Evolutionary conservation across 2,113 vertebrate genomes (phyloP).

Genomic region (Rattus norvegicus): DNA sequence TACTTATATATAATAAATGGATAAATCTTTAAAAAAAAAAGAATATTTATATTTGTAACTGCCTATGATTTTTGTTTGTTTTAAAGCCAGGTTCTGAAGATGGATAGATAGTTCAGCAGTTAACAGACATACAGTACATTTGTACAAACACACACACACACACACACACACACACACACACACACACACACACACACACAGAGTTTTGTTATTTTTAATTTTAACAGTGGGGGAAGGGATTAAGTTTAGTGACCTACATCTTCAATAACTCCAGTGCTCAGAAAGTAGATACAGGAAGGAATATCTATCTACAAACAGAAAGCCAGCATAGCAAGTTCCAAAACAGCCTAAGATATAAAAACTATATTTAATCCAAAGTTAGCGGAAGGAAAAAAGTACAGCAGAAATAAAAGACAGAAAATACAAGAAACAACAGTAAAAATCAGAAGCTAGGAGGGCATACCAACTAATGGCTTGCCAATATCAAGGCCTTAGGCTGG

Average conservation of each 20-base stretch:
- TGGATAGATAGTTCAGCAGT: neutral
- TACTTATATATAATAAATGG: no score
- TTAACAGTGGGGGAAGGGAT: neutral
- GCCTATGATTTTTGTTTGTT: neutral
- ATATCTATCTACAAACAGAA: neutral
- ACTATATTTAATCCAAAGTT: neutral
- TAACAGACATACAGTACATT: neutral
- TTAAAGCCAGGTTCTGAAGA: neutral
- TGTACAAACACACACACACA: neutral
- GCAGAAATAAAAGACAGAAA: neutral
- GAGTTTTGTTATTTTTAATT: neutral
- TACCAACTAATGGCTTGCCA: neutral
- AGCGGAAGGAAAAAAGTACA: neutral
- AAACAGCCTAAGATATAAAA: neutral
- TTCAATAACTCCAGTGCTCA: neutral
- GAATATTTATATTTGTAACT: neutral
- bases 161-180: neutral
- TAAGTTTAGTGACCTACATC: neutral
- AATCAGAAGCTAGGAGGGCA: neutral
- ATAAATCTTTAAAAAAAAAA: no score
- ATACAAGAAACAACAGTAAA: neutral
- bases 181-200: neutral
- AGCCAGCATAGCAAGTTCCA: neutral
- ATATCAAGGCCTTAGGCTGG: neutral
- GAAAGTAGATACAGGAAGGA: neutral